Evolutionary conservation across 1,140 invertebrate genomes (phyloP).

Genomic region (Listronotus bonariensis): DNA sequence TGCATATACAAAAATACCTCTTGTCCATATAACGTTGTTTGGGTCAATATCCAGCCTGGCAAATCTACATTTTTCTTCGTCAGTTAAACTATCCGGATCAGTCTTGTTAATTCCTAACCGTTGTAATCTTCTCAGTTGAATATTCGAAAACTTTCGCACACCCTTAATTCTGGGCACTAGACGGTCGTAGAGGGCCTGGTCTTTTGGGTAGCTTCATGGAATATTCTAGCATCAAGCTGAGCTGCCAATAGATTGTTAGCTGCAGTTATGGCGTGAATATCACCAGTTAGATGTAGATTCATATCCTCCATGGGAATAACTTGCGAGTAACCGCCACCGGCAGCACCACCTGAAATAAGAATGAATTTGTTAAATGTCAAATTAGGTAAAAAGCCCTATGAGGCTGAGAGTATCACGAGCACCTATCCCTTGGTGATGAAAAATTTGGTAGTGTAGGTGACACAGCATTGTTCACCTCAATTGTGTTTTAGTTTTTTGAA

Average conservation of each 20-base stretch:
- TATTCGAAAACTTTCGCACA: slow-evolving; percentile 77
- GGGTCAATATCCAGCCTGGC: slow-evolving; percentile 90
- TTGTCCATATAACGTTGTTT: slow-evolving; percentile 88
- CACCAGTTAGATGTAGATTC: slow-evolving; percentile 97
- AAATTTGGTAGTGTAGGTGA: too few relatives aligned
- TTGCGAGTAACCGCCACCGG: slow-evolving; percentile 79
- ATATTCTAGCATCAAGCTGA: slow-evolving; percentile 91
- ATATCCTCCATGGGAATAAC: slow-evolving; percentile 99
- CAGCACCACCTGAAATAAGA: slow-evolving; percentile 39
- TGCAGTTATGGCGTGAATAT: slow-evolving; percentile 97
- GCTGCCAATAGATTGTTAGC: slow-evolving; percentile 98
- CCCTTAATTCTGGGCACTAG: slow-evolving; percentile 83
- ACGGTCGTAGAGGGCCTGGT: slow-evolving; percentile 84
- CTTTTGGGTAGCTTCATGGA: slow-evolving; percentile 92
- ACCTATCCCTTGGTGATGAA: too few relatives aligned
- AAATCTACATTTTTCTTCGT: slow-evolving; percentile 81
- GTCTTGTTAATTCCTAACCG: slow-evolving; percentile 88
- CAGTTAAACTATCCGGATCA: slow-evolving; percentile 79
- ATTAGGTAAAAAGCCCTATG: too few relatives aligned
- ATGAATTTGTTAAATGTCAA: too few relatives aligned
- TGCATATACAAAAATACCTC: too few relatives aligned
- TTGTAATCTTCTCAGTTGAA: slow-evolving; percentile 79
- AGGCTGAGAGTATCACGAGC: too few relatives aligned
- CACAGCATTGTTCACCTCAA: too few relatives aligned
- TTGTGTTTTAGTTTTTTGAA: too few relatives aligned